Percentiles rank a stretch among this genome's conserved stretches.
Conservation (phyloP, 2,113 vertebrate genomes). For the Poecile atricapillus region DNA sequence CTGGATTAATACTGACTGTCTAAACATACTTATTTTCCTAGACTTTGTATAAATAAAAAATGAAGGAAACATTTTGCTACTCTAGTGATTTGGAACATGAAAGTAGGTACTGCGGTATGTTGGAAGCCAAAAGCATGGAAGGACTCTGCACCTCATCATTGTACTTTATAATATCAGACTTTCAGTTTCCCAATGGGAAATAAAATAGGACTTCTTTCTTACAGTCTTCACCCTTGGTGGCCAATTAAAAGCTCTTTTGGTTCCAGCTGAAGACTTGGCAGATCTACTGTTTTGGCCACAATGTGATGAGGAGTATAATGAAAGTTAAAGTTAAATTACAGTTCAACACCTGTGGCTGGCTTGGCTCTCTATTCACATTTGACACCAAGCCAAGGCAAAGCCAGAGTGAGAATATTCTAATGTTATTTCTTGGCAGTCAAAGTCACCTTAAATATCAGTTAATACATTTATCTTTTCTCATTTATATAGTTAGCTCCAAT, state of each 20-base stretch:
- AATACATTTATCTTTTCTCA: slow-evolving; percentile 19
- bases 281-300: neutral
- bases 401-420: slow-evolving; percentile 20
- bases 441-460: slow-evolving; percentile 25
- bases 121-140: neutral
- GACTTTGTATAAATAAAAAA: neutral
- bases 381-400: slow-evolving; percentile 20
- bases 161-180: neutral
- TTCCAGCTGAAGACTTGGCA: slow-evolving; percentile 40
- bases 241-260: slow-evolving; percentile 33
- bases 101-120: neutral
- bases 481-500: neutral
- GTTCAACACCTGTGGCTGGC: slow-evolving; percentile 19
- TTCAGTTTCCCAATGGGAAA: neutral
- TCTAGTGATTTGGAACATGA: neutral
- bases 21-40: neutral
- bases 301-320: neutral
- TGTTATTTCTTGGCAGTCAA: slow-evolving; percentile 29
- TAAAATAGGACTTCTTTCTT: neutral
- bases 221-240: slow-evolving; percentile 11
- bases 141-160: neutral
- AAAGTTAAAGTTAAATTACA: slow-evolving; percentile 51
- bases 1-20: neutral
- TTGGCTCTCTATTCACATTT: slow-evolving; percentile 13
- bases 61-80: neutral